Evolutionary conservation across 2,797 vertebrate genomes (phyloP), one percentile per base, ranked within the genome.

Genomic region (Orientallactaga sibirica): DNA sequence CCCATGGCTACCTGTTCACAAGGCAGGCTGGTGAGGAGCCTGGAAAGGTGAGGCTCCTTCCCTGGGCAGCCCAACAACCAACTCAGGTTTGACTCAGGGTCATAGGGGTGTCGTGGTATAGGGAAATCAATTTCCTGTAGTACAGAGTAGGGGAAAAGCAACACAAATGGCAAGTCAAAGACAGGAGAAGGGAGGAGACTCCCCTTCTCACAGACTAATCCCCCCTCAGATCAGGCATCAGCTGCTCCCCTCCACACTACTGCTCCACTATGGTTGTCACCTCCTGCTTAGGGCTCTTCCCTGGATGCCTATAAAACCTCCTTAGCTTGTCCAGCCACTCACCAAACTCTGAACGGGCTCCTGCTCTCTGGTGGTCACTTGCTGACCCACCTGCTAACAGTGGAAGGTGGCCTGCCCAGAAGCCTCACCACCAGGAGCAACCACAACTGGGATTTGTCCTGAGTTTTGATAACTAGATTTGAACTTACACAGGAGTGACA

Each of bases 241-340:
- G 37, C 33, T 25, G 11, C 91, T 66, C 24, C 43, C 18, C 62
- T 27, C 43, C 55, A 16, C 19, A 2, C 22, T 14, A 61, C 12
- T 6, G 6, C n/a, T 71, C 67, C n/a, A 18, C 4, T 37, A 33
- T 14, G 7, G n/a, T 58, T 5, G 0, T 12, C n/a, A 0, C 20
- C 78, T 22, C 43, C 81, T 10, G 10, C 1, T n/a, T 20, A 27
- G 52, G 18, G 52, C 61, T 58, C 79, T 43, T 90, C 33, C 43
- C 22, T 20, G 1, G 27, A 19, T 0, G 37, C 14, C 24, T 0
- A 7, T 18, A 71, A 85, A 77, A 52, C 19, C 14, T 16, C 64
- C 3, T n/a, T 12, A n/a, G 27, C 70, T 52, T 37, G 24, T 85
- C 66, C 61, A 86, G 77, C n/a, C 73, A 16, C n/a, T 55, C 43